Conservation (phyloP, 1,140 invertebrate genomes). For the Olivierus martensii region DNA sequence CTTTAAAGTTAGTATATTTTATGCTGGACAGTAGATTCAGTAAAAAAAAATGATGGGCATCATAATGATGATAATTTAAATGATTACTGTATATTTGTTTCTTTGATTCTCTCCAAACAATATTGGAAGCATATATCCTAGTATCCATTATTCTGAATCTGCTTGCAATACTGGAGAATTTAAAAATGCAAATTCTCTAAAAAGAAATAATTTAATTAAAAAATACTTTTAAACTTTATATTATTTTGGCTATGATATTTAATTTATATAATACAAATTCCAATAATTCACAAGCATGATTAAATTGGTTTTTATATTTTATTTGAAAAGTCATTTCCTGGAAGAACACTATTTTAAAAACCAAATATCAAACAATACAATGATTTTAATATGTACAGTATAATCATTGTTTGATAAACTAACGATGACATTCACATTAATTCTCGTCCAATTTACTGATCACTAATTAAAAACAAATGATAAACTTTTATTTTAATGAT, state of each 20-base stretch:
- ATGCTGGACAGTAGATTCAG: too few relatives aligned
- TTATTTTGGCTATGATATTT: not conserved
- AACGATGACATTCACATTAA: not conserved
- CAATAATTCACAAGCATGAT: not conserved
- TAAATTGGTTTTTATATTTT: not conserved
- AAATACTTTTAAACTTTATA: too few relatives aligned
- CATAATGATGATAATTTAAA: too few relatives aligned
- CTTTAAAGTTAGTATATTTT: too few relatives aligned
- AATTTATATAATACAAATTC: conserved; percentile 4
- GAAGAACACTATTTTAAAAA: not conserved
- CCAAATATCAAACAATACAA: not conserved
- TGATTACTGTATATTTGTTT: too few relatives aligned
- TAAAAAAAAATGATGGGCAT: too few relatives aligned
- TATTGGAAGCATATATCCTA: too few relatives aligned
- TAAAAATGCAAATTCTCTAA: too few relatives aligned
- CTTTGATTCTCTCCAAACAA: too few relatives aligned
- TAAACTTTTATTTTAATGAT: not conserved
- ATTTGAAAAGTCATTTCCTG: not conserved
- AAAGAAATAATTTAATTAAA: too few relatives aligned
- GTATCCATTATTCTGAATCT: too few relatives aligned
- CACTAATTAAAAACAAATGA: not conserved
- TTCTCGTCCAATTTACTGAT: not conserved
- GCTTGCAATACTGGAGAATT: too few relatives aligned
- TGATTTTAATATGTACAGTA: not conserved
- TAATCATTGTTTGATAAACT: not conserved